Base-by-base conservation (phyloP, 2,797 vertebrate species). In the Scomberomorus guttatus region DNA sequence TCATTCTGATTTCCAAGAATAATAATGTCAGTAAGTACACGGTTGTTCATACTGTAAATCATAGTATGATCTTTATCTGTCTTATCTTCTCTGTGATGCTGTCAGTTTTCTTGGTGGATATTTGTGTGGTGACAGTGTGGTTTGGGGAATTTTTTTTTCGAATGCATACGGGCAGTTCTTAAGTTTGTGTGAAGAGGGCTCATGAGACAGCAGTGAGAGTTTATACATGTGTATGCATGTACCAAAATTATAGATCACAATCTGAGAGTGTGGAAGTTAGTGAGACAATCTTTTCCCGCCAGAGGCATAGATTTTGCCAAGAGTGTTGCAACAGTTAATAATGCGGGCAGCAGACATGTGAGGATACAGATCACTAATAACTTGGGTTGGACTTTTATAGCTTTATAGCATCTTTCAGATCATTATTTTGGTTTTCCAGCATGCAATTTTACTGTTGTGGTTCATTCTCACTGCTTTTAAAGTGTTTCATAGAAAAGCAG, bases 201-300 rank as follows among this genome's bases (percentile, higher is more conserved):
- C n/a, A n/a, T n/a, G n/a, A n/a, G n/a, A n/a, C n/a, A n/a, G n/a
- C n/a, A n/a, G 48, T 12, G 44, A 15, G 12, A 46, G 37, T 29
- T 34, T 5, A 1, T 71, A 32, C 63, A 12, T 58, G 81, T 84
- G 15, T 55, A n/a, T 55, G 27, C 65, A 44, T 15, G 81, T 14
- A 46, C 60, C 18, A 17, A 17, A 46, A 5, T 3, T 2, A 9
- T 9, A 4, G 5, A 83, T 82, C 15, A 11, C 1, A 22, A 80
- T 84, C 78, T 67, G 24, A 60, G 22, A 60, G 22, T 20, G 71
- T 73, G 50, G 61, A 46, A 72, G 20, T 12, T 0, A 32, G 63
- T 50, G 51, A 48, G 12, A 24, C 7, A 32, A 42, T 52, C 10
- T 62, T 48, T 85, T 86, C 61, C 68, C 13, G 32, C 6, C 0